phyloP scores from a whole-genome alignment of 2,888 invertebrate species.

The Lithosia quadra region DNA sequence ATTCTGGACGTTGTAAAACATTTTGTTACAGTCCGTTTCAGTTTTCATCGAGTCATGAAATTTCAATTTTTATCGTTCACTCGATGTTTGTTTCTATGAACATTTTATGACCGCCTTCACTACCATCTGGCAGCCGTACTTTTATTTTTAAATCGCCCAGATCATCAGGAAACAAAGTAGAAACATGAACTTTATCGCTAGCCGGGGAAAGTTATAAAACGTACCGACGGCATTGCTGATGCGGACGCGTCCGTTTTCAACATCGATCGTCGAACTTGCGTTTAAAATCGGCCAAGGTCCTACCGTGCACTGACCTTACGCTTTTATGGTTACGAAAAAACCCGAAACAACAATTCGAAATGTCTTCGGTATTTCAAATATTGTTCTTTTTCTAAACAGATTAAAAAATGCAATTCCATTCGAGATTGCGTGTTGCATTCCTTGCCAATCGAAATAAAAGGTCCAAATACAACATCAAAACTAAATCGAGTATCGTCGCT shows the following conservation, averaged over 20 bases:
- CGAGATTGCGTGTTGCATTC: slow-evolving; percentile 71
- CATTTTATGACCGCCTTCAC: slow-evolving; percentile 63
- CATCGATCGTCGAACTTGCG: slow-evolving; percentile 77
- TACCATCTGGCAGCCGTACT: slow-evolving; percentile 72
- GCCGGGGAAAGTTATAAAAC: slow-evolving; percentile 81
- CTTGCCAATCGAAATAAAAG: slow-evolving; percentile 72
- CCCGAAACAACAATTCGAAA: slow-evolving; percentile 50
- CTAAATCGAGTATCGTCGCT: slow-evolving; percentile 75
- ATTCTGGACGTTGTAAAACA: background rate
- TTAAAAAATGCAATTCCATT: slow-evolving; percentile 57
- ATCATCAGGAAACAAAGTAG: slow-evolving; percentile 76
- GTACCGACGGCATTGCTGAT: slow-evolving; percentile 61
- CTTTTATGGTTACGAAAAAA: slow-evolving; percentile 56
- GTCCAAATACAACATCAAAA: slow-evolving; percentile 72
- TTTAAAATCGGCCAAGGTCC: slow-evolving; percentile 86
- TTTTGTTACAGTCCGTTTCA: slow-evolving; percentile 33
- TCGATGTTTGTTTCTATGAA: slow-evolving; percentile 63
- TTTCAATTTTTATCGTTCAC: slow-evolving; percentile 45
- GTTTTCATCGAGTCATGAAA: slow-evolving; percentile 40
- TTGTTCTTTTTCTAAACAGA: slow-evolving; percentile 54
- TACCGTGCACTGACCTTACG: slow-evolving; percentile 73
- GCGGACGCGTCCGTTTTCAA: slow-evolving; percentile 36
- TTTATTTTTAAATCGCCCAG: slow-evolving; percentile 73
- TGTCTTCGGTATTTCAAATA: slow-evolving; percentile 45
- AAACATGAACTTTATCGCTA: slow-evolving; percentile 79